phyloP scores from a whole-genome alignment of 1,140 invertebrate species.

The Anoplophora glabripennis region DNA sequence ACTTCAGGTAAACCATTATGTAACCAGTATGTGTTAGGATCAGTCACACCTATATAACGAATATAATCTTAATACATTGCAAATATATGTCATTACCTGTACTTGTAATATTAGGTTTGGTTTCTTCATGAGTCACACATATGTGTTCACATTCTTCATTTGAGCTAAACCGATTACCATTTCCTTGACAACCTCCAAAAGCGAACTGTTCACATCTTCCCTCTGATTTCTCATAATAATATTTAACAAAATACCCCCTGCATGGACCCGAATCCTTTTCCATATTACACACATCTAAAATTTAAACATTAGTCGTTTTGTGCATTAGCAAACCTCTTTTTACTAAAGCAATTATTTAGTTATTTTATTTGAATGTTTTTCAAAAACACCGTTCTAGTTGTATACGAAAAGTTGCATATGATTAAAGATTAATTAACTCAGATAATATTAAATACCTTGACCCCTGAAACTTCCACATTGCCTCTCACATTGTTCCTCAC shows the following conservation, averaged over 20 bases:
- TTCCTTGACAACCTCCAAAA: slow-evolving; percentile 84
- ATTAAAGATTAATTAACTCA: too few relatives aligned
- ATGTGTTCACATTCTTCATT: slow-evolving; percentile 66
- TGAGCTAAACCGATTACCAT: slow-evolving; percentile 76
- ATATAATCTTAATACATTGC: too few relatives aligned
- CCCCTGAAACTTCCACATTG: slow-evolving; percentile 70
- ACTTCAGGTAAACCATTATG: too few relatives aligned
- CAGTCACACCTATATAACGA: too few relatives aligned
- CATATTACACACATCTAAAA: slow-evolving; percentile 60
- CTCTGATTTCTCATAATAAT: slow-evolving; percentile 62
- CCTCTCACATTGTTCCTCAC: slow-evolving; percentile 76
- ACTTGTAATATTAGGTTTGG: slow-evolving; percentile 29
- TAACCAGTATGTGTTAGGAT: too few relatives aligned
- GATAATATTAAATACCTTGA: slow-evolving; percentile 55
- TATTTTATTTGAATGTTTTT: too few relatives aligned
- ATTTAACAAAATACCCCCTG: slow-evolving; percentile 58
- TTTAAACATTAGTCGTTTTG: not conserved
- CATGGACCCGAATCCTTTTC: slow-evolving; percentile 68
- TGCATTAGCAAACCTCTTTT: not conserved
- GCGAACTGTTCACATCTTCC: slow-evolving; percentile 66
- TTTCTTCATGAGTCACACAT: slow-evolving; percentile 54
- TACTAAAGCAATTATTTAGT: too few relatives aligned
- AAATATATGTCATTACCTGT: slow-evolving; percentile 26
- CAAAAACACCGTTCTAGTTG: too few relatives aligned
- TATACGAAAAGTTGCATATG: too few relatives aligned